phyloP scores from a whole-genome alignment of 2,888 invertebrate species.

The Parnassius apollo region DNA sequence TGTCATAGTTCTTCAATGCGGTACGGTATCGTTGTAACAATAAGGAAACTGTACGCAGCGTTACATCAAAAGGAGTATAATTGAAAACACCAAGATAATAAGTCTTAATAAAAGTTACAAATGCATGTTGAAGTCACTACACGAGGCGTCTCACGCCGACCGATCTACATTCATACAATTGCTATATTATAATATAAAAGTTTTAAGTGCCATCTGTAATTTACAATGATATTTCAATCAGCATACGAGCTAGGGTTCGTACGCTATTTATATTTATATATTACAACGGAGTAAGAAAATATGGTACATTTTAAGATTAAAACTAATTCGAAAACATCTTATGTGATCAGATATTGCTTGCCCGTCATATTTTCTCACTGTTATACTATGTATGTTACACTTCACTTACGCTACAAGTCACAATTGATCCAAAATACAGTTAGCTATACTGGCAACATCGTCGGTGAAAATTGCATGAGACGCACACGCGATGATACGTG shows the following conservation, averaged over 20 bases:
- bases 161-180: not conserved
- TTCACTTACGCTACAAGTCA: not conserved
- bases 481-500: not conserved
- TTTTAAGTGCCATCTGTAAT: constrained; percentile 1
- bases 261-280: constrained; percentile 9
- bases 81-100: constrained; percentile 33
- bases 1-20: too few species aligned
- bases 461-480: constrained; percentile 2
- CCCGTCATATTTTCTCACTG: constrained; percentile 1
- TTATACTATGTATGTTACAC: not conserved
- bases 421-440: not conserved
- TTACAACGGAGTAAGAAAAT: constrained; percentile 22
- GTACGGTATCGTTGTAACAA: not conserved
- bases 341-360: constrained; percentile 3
- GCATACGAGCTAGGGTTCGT: constrained; percentile 1
- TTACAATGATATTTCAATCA: constrained; percentile 3
- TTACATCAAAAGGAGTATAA: constrained; percentile 27
- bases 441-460: constrained; percentile 1
- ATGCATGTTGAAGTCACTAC: constrained; percentile 13
- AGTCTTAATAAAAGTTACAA: constrained; percentile 24
- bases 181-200: not conserved
- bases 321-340: constrained; percentile 8
- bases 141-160: constrained; percentile 3
- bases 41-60: constrained; percentile 16
- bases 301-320: constrained; percentile 12